These are phyloP conservation scores for Chelonus formosanus DNA, from an alignment of 2,888 invertebrate genomes.

Conservation along the genomic window DNA sequence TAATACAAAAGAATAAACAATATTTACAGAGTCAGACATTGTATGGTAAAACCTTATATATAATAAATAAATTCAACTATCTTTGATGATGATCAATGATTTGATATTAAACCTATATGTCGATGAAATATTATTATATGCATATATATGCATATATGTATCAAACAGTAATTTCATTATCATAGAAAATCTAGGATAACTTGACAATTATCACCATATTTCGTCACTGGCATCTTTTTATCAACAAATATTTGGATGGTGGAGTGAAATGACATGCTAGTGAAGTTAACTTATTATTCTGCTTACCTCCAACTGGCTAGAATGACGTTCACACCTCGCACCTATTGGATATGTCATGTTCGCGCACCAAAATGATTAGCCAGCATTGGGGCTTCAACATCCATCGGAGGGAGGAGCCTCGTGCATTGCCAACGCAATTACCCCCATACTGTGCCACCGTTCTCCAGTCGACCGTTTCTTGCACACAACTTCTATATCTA, in stretches of 20 bases:
- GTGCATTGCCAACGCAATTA: slow-evolving; percentile 51
- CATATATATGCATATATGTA: too few species aligned
- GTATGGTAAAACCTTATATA: too few species aligned
- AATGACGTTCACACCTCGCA: slow-evolving; percentile 43
- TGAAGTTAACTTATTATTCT: slow-evolving; percentile 8
- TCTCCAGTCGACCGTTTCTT: slow-evolving; percentile 35
- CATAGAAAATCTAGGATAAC: neutral
- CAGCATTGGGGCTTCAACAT: slow-evolving; percentile 30
- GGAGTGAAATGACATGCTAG: too few species aligned
- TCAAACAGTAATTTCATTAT: too few species aligned
- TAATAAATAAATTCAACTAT: too few species aligned
- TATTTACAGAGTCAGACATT: too few species aligned
- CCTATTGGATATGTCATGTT: slow-evolving; percentile 40
- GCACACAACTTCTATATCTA: neutral
- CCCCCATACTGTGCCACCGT: slow-evolving; percentile 45
- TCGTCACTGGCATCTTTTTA: slow-evolving; percentile 13
- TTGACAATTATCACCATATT: slow-evolving; percentile 5
- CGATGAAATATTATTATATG: too few species aligned
- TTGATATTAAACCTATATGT: too few species aligned
- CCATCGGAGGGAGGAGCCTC: slow-evolving; percentile 46
- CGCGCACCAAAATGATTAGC: slow-evolving; percentile 39
- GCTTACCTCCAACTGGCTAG: slow-evolving; percentile 34
- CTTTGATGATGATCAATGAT: too few species aligned
- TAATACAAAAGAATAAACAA: too few species aligned
- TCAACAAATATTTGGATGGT: slow-evolving; percentile 3